Evolutionary conservation across 2,797 vertebrate species (phyloP).

Genomic region (Merluccius polli): DNA sequence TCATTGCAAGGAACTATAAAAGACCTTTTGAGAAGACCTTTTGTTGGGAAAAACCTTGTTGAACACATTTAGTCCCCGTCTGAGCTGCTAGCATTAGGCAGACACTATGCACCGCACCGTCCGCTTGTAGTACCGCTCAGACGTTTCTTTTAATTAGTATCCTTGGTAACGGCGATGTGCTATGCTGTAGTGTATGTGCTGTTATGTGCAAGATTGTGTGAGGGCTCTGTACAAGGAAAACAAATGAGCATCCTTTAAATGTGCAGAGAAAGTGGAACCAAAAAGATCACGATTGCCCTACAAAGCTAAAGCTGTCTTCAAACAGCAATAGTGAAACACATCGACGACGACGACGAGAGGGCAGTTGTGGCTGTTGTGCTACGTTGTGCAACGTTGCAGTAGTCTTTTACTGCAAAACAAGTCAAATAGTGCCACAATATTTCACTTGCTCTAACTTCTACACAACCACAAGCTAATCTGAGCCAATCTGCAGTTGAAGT

Average conservation of each 20-base stretch:
- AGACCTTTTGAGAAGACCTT: not conserved
- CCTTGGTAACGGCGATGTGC: not conserved
- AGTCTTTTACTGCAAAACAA: conserved; percentile 51
- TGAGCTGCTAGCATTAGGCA: not conserved
- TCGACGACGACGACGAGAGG: not conserved
- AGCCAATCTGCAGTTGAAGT: not conserved
- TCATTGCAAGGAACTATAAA: not conserved
- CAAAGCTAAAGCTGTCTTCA: not conserved
- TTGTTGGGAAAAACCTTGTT: not conserved
- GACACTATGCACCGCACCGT: not conserved
- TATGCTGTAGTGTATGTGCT: not conserved
- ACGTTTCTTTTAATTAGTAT: not conserved
- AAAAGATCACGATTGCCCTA: not conserved
- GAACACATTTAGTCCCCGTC: not conserved
- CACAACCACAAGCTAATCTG: not conserved
- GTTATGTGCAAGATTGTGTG: not conserved
- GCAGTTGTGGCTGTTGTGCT: not conserved
- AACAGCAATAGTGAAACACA: not conserved
- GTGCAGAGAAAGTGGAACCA: not conserved
- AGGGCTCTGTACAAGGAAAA: not conserved
- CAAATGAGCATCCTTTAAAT: not conserved
- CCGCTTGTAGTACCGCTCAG: not conserved
- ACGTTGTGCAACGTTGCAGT: conserved; percentile 42
- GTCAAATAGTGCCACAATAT: conserved; percentile 3
- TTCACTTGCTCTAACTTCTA: not conserved